These are phyloP conservation scores for Lomographa bimaculata DNA, from an alignment of 2,888 invertebrate species.

Conservation along the genomic window DNA sequence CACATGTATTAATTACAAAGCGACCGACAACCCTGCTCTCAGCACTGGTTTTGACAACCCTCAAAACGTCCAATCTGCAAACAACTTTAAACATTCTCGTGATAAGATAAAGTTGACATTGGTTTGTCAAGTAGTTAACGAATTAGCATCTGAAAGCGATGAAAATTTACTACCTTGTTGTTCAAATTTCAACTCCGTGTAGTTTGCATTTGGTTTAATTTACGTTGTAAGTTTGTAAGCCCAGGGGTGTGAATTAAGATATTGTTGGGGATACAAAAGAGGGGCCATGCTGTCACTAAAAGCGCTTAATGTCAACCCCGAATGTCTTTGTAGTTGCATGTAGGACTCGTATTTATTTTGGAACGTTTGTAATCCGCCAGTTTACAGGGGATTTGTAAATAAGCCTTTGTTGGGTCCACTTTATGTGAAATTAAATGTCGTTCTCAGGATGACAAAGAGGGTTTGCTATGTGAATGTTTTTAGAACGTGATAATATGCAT, in stretches of 20 bases:
- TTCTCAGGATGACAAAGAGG: conserved; percentile 17
- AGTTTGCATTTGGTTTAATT: conserved; percentile 32
- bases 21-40: conserved; percentile 62
- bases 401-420: conserved; percentile 21
- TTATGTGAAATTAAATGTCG: conserved; percentile 22
- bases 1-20: conserved; percentile 79
- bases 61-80: conserved; percentile 43
- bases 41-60: conserved; percentile 68
- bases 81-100: conserved; percentile 36
- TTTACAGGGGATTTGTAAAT: conserved; percentile 25
- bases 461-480: conserved; percentile 7
- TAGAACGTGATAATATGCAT: conserved; percentile 3
- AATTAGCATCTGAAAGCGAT: conserved; percentile 66
- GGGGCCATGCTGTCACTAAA: conserved; percentile 44
- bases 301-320: conserved; percentile 78
- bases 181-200: conserved; percentile 35
- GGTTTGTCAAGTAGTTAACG: conserved; percentile 26
- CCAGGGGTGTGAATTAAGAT: conserved; percentile 81
- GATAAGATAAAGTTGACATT: conserved; percentile 37
- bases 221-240: conserved; percentile 36
- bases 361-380: conserved; percentile 29
- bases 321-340: conserved; percentile 66
- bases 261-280: conserved; percentile 67
- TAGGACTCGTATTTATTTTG: conserved; percentile 50
- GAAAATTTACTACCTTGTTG: conserved; percentile 8